Conservation (phyloP, 1,140 invertebrate species). For the Nautilus pompilius region DNA sequence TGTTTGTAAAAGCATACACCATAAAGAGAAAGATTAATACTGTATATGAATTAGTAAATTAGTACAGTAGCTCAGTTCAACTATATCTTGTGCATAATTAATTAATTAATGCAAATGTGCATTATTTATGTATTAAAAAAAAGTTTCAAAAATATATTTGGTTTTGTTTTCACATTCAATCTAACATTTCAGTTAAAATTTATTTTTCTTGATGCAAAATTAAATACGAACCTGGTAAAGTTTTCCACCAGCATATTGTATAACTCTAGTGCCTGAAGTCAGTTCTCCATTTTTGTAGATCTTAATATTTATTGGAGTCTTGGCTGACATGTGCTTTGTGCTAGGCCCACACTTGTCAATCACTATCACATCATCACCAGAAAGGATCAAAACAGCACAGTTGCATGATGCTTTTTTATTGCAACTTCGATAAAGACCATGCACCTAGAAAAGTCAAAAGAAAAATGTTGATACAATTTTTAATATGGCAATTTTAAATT, state of each 20-base stretch:
- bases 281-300: slow-evolving; percentile 29
- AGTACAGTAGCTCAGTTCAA: too few relatives aligned
- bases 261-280: slow-evolving; percentile 23
- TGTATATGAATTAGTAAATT: too few relatives aligned
- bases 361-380: slow-evolving; percentile 42
- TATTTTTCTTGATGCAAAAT: too few relatives aligned
- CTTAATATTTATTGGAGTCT: slow-evolving; percentile 10
- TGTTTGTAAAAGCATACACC: not conserved
- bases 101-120: too few relatives aligned
- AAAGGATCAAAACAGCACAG: slow-evolving; percentile 41
- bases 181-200: too few relatives aligned
- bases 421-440: slow-evolving; percentile 28
- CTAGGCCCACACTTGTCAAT: slow-evolving; percentile 36
- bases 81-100: too few relatives aligned
- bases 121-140: too few relatives aligned
- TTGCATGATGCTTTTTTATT: slow-evolving; percentile 31
- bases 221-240: slow-evolving; percentile 21
- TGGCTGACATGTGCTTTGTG: not conserved
- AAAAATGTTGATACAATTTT: too few relatives aligned
- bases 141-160: too few relatives aligned
- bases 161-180: too few relatives aligned
- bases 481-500: too few relatives aligned
- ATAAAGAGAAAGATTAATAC: too few relatives aligned
- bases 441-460: slow-evolving; percentile 21
- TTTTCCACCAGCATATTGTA: slow-evolving; percentile 20